phyloP scores from a whole-genome alignment of 53 echinoderm and acorn worm genomes.

The Stichopus horrens region DNA sequence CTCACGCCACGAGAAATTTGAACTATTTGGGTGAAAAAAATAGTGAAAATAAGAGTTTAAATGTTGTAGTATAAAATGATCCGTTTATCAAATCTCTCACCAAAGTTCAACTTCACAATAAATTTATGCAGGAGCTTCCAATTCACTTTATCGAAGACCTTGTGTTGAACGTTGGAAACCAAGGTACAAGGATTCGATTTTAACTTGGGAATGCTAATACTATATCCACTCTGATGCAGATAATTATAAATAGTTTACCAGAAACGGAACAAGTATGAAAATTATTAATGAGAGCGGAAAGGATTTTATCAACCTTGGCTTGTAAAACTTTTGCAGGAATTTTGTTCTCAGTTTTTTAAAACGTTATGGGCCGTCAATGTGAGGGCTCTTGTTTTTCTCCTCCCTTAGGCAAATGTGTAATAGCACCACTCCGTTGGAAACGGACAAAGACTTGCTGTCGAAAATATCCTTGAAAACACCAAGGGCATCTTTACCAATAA shows the following conservation, averaged over 20 bases:
- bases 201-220: constrained; percentile 9
- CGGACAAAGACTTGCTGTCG: background rate
- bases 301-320: constrained; percentile 22
- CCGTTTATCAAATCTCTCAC: constrained; percentile 40
- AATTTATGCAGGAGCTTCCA: constrained; percentile 47
- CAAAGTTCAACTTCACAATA: constrained; percentile 39
- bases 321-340: constrained; percentile 56
- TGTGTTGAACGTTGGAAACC: constrained; percentile 52
- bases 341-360: constrained; percentile 61
- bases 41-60: background rate
- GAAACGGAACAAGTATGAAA: constrained; percentile 61
- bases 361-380: constrained; percentile 52
- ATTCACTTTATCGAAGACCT: constrained; percentile 62
- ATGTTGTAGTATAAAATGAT: constrained; percentile 48
- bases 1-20: no score
- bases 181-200: constrained; percentile 38
- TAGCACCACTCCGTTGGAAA: constrained; percentile 48
- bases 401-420: constrained; percentile 57
- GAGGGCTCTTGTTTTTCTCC: constrained; percentile 49
- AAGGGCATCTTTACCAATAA: constrained; percentile 41
- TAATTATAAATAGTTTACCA: constrained; percentile 58
- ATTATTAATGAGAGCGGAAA: constrained; percentile 27
- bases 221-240: constrained; percentile 50
- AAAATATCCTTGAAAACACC: constrained; percentile 32
- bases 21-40: no score